A percentile compares a stretch with the other conserved stretches of the same genome.
These are phyloP conservation scores for Drosophila kuntzei DNA, from an alignment of 2,888 invertebrate genomes.

Conservation along the genomic window DNA sequence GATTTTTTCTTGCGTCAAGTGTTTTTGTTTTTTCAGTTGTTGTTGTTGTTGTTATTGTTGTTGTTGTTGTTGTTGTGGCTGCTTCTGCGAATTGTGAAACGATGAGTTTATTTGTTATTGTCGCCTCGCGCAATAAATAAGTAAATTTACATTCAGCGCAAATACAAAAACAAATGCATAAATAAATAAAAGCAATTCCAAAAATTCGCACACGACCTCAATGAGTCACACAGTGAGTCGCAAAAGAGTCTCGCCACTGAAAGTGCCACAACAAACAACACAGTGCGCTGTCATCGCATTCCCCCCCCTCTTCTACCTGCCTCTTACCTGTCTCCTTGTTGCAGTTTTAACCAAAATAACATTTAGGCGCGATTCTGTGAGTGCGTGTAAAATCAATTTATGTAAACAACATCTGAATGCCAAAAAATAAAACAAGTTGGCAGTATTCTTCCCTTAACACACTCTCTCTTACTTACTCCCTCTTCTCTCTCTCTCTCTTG, in stretches of 20 bases:
- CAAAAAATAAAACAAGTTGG: conserved; percentile 25
- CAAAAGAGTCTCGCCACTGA: conserved; percentile 23
- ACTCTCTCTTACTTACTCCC: not conserved
- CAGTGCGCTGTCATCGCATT: conserved; percentile 9
- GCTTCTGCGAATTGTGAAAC: conserved; percentile 67
- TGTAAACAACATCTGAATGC: conserved; percentile 35
- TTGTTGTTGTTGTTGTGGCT: conserved; percentile 20
- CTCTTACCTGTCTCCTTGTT: not conserved
- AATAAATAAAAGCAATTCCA: conserved; percentile 80
- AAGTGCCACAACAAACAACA: conserved; percentile 53
- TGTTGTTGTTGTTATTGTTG: conserved; percentile 18
- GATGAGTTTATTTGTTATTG: conserved; percentile 61
- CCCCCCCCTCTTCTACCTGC: not conserved
- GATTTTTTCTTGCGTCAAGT: conserved; percentile 50
- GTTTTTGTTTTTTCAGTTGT: conserved; percentile 18
- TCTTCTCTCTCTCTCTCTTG: not conserved
- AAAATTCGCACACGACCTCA: conserved; percentile 79
- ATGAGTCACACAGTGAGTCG: conserved; percentile 63
- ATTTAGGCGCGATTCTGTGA: conserved; percentile 27
- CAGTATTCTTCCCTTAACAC: conserved; percentile 2
- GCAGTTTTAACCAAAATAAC: conserved; percentile 26
- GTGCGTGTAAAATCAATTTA: conserved; percentile 9
- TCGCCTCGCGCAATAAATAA: conserved; percentile 68
- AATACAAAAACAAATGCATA: conserved; percentile 78
- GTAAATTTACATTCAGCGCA: conserved; percentile 71